Evolutionary conservation across 2,888 invertebrate species (phyloP), one percentile per base, ranked within the genome.

Genomic region (Doris montereyensis): DNA sequence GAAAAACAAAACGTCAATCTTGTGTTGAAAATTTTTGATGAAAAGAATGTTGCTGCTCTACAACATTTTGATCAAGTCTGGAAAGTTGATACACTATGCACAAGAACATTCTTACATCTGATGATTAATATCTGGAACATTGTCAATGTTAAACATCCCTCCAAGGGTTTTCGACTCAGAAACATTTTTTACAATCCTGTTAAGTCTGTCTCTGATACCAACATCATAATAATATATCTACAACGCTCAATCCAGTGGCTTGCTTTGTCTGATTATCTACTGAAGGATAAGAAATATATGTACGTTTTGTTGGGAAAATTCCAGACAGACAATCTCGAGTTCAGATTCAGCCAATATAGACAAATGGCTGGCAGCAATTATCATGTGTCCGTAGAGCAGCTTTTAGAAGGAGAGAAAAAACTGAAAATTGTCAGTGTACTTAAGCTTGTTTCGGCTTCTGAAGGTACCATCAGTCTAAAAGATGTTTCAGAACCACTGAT

Each of bases 251-350:
- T 34, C 13, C 10, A 70, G 8, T 70, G 70, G 70, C 70, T 70
- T 28, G 32, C 8, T 8, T 2, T 13, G 21, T 35, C 35, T n/a
- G 8, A 34, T 10, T 10, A 32, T 17, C 70, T 70, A 1, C 70
- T 35, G 32, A 10, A 28, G 2, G 70, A 70, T 10, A 34, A 70
- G 21, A 41, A 70, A 0, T 70, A 13, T 21, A 8, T 8, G 13
- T 70, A 70, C 34, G 34, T 70, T n/a, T 21, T 34, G 13, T 34
- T 34, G 8, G 70, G 70, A 24, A 70, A 32, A 10, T 70, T 70
- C 21, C 30, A 70, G 4, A 70, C 70, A 10, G 70, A 70, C 70
- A 70, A 70, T n/a, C 34, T 70, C 13, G 70, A 70, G 21, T 70
- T 70, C 32, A 28, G 70, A n/a, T 70, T 70, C 28, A 13, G 70